Base-by-base conservation (phyloP, 1,140 invertebrate species). In the Gryllus bimaculatus region DNA sequence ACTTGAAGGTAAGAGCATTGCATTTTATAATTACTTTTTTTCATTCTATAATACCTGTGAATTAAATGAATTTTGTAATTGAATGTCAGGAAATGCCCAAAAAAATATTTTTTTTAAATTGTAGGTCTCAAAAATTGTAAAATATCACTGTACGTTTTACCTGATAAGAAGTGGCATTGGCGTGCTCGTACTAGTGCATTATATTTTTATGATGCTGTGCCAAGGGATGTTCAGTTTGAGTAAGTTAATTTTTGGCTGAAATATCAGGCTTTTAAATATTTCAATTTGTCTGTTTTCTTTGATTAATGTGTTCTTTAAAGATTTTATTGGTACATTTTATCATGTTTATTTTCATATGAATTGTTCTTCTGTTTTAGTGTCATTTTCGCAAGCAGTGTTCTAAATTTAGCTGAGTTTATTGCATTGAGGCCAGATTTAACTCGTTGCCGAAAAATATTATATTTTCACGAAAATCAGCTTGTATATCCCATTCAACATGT, bases 381-480 rank as follows among this genome's bases (percentile, higher is more conserved):
- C 75, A 81, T 94, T 12, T 93, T 94, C 84, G 87, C 89, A 26
- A 93, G 92, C 82, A 92, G 91, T n/a, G 92, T 94, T 21, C 84
- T 94, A 8, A 93, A 92, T 83, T 84, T 94, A 81, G 88, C 91
- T 21, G 93, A 94, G 84, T 85, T 94, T 13, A 80, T 93, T 26
- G 91, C 91, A 0, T 82, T 94, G 3, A 84, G 92, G 78, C 90
- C 90, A 18, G 91, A 94, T 84, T 84, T 94, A 7, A 83, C 83
- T 7, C 79, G 79, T 5, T 83, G 89, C 39, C 86, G 88, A 20
- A 94, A 94, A 85, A 88, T 94, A 54, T 83, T 94, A 4, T 94
- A 94, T 83, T 94, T 94, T 82, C 93, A 94, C 85, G 93, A 94
- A 86, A 94, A 94, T 84, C 93, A 94, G 84, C 84, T 94, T 47